These are phyloP conservation scores for Belgica antarctica DNA, from an alignment of 2,888 invertebrate species.

Conservation along the genomic window DNA sequence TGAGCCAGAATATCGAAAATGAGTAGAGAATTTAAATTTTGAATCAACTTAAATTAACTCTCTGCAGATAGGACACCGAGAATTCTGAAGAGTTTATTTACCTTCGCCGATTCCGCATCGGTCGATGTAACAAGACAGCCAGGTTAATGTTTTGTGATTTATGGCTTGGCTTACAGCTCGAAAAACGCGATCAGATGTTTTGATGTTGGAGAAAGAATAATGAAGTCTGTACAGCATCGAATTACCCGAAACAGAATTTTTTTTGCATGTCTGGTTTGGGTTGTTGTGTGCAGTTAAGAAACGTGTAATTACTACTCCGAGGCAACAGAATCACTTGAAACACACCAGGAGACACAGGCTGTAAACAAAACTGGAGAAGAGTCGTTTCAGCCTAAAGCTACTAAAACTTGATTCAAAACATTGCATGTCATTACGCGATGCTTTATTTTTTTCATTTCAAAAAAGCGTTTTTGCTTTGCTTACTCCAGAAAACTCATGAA, in stretches of 20 bases:
- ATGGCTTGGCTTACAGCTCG: constrained; percentile 17
- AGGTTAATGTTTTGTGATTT: constrained; percentile 41
- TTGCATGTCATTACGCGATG: constrained; percentile 41
- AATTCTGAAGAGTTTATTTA: constrained; percentile 39
- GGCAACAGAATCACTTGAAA: neutral
- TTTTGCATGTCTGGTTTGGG: constrained; percentile 9
- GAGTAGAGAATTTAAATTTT: constrained; percentile 12
- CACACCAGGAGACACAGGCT: constrained; percentile 14
- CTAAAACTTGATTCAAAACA: constrained; percentile 38
- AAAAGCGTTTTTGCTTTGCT: too few species aligned
- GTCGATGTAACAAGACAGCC: constrained; percentile 34
- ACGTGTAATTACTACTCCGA: constrained; percentile 24
- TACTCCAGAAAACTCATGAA: constrained; percentile 8
- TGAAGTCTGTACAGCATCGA: constrained; percentile 22
- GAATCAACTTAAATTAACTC: neutral
- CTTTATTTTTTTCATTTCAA: constrained; percentile 12
- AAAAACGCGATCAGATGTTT: constrained; percentile 34
- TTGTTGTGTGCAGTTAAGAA: neutral
- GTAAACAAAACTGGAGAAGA: neutral
- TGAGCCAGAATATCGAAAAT: neutral
- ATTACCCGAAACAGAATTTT: constrained; percentile 3
- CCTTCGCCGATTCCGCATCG: constrained; percentile 1
- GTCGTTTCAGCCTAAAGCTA: constrained; percentile 31
- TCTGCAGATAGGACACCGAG: constrained; percentile 35
- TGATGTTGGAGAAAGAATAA: neutral